phyloP scores from a whole-genome alignment of 1,140 invertebrate genomes.

The Odontomachus brunneus region DNA sequence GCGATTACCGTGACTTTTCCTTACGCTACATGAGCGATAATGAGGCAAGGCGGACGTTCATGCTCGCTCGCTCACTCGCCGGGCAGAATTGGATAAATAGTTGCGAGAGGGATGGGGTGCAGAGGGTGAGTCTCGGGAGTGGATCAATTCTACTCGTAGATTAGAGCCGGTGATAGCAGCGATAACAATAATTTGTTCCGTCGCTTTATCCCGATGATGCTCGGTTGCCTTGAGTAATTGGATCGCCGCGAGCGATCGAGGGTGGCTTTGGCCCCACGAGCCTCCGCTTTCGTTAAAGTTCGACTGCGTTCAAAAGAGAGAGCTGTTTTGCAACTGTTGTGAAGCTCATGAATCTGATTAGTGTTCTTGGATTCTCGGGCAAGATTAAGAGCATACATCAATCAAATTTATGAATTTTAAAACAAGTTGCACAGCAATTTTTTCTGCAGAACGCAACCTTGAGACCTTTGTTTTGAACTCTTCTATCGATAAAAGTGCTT shows the following conservation, averaged over 20 bases:
- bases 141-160: conserved; percentile 57
- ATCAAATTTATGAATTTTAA: too few relatives aligned
- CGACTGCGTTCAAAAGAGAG: too few relatives aligned
- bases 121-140: conserved; percentile 15
- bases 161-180: conserved; percentile 38
- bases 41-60: conserved; percentile 8
- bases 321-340: too few relatives aligned
- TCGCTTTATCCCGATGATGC: conserved; percentile 37
- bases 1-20: conserved; percentile 50
- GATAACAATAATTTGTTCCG: conserved; percentile 57
- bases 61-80: neutral
- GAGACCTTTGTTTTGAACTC: too few relatives aligned
- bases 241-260: conserved; percentile 7
- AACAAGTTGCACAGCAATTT: too few relatives aligned
- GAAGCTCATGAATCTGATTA: too few relatives aligned
- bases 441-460: too few relatives aligned
- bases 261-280: neutral
- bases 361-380: too few relatives aligned
- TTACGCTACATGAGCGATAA: conserved; percentile 38
- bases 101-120: neutral
- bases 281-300: too few relatives aligned
- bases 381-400: too few relatives aligned
- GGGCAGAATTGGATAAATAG: conserved; percentile 51
- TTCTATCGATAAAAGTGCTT: too few relatives aligned
- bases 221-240: conserved; percentile 47